Base-by-base conservation (phyloP, 1,140 invertebrate species). In the Drosophila mojavensis region DNA sequence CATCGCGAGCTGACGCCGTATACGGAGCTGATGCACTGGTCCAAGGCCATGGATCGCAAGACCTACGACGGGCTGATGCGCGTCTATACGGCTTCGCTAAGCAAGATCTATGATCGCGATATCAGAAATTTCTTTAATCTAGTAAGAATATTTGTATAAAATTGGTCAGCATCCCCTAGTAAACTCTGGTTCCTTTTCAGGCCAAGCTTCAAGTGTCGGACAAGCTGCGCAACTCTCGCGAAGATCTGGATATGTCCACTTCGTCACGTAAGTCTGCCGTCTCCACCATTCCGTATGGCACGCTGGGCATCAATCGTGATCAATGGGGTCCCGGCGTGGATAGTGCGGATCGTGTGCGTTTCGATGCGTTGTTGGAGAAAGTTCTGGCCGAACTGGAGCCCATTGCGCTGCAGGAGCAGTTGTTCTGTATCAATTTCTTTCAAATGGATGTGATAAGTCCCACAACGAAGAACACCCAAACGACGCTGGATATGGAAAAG, bases 351-450 rank as follows among this genome's bases (percentile, higher is more conserved):
- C 75, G 92, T 6, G 85, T 93, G 48, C 91, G 91, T 5, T 93
- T 93, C 47, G 93, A 93, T 79, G 81, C 92, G 0, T 66, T 93
- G 58, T 53, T 93, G 47, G 93, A 93, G 69, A 93, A 91, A 51
- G 93, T 98, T 17, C 93, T 99, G 7, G 96, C 95, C 50, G 96
- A 98, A 88, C 94, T 99, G 54, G 98, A 99, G 91, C 97, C 97
- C 26, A 95, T 98, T 68, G 99, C 98, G 92, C 94, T 99, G 43
- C 96, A 96, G 20, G 98, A 99, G 92, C 98, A 99, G 93, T 96
- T 98, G 75, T 99, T 99, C 93, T 99, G 98, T 92, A 95, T 97
- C 10, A 94, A 95, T 36, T 99, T 99, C 93, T 98, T 99, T 89
- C 97, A 98, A 91, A 93, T 99, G 50, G 96, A 97, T 89, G 94